Evolutionary conservation across 2,113 vertebrate species (phyloP), one percentile per base, ranked within the genome.

Genomic region (Paraplagusia blochii): DNA sequence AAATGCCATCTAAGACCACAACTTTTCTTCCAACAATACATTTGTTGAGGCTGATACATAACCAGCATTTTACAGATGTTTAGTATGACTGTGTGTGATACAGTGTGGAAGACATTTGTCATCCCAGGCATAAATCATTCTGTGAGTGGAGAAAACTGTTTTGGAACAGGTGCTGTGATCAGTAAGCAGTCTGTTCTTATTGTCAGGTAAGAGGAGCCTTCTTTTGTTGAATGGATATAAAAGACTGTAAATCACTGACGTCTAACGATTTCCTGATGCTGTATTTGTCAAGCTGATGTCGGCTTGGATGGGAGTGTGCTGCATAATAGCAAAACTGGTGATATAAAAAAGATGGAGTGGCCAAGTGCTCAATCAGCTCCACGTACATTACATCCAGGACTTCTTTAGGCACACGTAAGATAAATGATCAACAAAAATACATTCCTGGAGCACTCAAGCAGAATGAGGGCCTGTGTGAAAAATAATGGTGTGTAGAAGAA

Each of bases 161-260:
- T 48, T 49, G 14, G 45, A 74, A 36, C 54, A 54, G 54, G 50
- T 19, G 39, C 5, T 22, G 3, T 39, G 9, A 50, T 66, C 12
- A 1, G 42, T 2, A 2, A 57, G 16, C 16, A 9, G 22, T 3
- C 45, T 38, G 48, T 44, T 39, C 44, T 54, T 33, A 15, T 45
- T 45, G 60, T 17, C 42, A 47, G 61, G 38, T 40, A 11, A 11
- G 12, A 40, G 36, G 38, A 18, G 15, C 19, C 35, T 16, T 47
- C 56, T 36, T 48, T 48, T 40, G 38, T 40, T 11, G 9, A 12
- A 13, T 12, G 38, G 12, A 4, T 40, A 0, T 12, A 40, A 35
- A 18, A 13, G 43, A 16, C 13, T 13, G 10, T 49, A 11, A 14
- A 1, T 60, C 46, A 43, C 11, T n/a, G 6, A 4, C 12, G 22